Percentiles rank a stretch among this genome's conserved stretches.
Evolutionary conservation across 2,888 invertebrate species (phyloP).

Genomic region (Pristionchus maxplancki): DNA sequence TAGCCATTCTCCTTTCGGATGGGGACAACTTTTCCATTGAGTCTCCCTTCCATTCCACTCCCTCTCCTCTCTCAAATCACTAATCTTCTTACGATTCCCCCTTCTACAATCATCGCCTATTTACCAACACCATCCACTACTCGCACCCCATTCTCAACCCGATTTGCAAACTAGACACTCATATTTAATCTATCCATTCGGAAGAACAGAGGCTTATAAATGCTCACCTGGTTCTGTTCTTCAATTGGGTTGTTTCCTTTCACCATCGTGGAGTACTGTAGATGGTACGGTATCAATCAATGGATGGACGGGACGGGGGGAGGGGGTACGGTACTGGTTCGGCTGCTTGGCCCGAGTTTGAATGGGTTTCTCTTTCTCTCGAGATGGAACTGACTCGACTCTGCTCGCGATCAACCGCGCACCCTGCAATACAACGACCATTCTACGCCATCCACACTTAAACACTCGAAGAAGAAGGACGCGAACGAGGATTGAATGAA

Average conservation of each 20-base stretch:
- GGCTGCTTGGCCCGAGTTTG: background rate
- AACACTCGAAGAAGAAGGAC: background rate
- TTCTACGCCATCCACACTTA: background rate
- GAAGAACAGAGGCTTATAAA: background rate
- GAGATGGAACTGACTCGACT: conserved; percentile 10
- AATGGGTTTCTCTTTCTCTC: background rate
- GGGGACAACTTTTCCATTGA: background rate
- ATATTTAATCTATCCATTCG: background rate
- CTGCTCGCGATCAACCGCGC: background rate
- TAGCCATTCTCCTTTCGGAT: background rate
- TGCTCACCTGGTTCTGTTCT: conserved; percentile 43
- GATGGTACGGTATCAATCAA: background rate
- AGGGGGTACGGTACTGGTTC: background rate
- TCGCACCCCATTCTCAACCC: background rate
- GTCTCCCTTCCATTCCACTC: background rate
- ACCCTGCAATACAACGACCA: background rate
- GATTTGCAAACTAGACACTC: background rate
- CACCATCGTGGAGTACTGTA: conserved; percentile 19
- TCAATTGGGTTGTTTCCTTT: conserved; percentile 48
- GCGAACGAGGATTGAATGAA: background rate
- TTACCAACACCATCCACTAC: conserved; percentile 4
- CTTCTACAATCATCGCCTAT: conserved; percentile 12
- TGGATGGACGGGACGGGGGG: background rate
- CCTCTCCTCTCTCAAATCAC: background rate
- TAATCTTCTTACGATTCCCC: conserved; percentile 33